Evolutionary conservation across 2,797 vertebrate genomes (phyloP), one percentile per base, ranked within the genome.

Genomic region (Siniperca obscura): DNA sequence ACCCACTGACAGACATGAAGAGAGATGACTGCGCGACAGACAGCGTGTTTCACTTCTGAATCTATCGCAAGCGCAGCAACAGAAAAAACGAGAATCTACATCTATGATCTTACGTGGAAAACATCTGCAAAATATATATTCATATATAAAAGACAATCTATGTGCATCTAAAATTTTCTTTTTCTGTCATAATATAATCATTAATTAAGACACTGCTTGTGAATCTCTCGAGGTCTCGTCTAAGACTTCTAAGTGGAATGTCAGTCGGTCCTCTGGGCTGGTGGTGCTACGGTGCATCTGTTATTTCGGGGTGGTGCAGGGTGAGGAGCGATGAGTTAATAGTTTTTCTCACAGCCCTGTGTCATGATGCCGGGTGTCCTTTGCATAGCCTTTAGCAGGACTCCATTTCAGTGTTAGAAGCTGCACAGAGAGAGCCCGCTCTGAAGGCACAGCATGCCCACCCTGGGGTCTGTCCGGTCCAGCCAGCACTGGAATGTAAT

Each of bases 61-160:
- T 81, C 72, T 46, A 80, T 78, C 56, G 80, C 25, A 3, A 89
- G 60, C 52, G 79, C 86, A 78, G 85, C 84, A 81, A 83, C 61
- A 52, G 70, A 0, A 73, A 52, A 69, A 79, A 81, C 2, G 75
- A 90, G 70, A 82, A 84, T 90, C 92, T 94, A 95, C 87, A 68
- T 85, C 94, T 93, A 94, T 64, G 62, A 88, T 87, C 85, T 90
- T 91, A 93, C 92, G 92, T 94, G 93, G 93, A 95, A 95, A 96
- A 96, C 87, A 91, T 96, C 92, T 94, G 94, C 94, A 95, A 95
- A 95, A 96, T 94, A 96, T 94, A 95, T 94, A 94, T 93, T 89
- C 87, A 92, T 92, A 91, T 93, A 94, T 92, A 93, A 91, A 94
- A 94, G 92, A 94, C 90, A 90, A 94, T 91, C 92, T 93, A 93